phyloP scores from a whole-genome alignment of 2,113 vertebrate genomes.

The Prochilodus magdalenae region DNA sequence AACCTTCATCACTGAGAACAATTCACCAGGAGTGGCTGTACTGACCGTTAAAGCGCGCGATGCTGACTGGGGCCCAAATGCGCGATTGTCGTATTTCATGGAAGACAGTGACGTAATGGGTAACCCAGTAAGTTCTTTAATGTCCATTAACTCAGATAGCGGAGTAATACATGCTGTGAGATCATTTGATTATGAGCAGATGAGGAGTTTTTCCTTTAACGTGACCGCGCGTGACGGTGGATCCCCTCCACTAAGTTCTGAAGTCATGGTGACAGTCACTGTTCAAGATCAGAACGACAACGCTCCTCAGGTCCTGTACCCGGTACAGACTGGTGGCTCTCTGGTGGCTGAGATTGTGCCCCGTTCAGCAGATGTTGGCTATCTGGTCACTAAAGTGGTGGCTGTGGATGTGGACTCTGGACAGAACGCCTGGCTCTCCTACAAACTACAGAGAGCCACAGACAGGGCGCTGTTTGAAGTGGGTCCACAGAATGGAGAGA shows the following conservation, averaged over 20 bases:
- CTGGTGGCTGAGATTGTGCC: slow-evolving; percentile 70
- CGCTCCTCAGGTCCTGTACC: slow-evolving; percentile 64
- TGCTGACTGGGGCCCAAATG: too few relatives aligned
- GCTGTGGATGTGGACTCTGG: too few relatives aligned
- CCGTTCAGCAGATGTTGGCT: slow-evolving; percentile 59
- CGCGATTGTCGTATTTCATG: too few relatives aligned
- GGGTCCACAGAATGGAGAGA: too few relatives aligned
- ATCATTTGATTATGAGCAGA: slow-evolving; percentile 73
- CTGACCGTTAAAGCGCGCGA: too few relatives aligned
- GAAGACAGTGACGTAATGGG: too few relatives aligned
- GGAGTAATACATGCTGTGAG: slow-evolving; percentile 63
- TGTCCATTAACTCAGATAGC: slow-evolving; percentile 68
- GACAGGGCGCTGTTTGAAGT: too few relatives aligned
- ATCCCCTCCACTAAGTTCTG: slow-evolving; percentile 57
- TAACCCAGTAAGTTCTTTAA: too few relatives aligned
- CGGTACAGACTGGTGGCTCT: slow-evolving; percentile 60
- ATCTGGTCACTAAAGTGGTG: not conserved
- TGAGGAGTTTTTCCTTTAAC: slow-evolving; percentile 64
- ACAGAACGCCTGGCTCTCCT: too few relatives aligned
- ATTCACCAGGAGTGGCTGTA: too few relatives aligned
- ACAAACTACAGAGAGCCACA: too few relatives aligned
- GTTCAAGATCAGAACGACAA: slow-evolving; percentile 65
- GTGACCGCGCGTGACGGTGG: slow-evolving; percentile 62
- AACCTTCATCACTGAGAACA: too few relatives aligned
- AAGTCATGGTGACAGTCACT: slow-evolving; percentile 49